These are phyloP conservation scores for Apodemus sylvaticus DNA, from an alignment of 2,113 vertebrate species.

Conservation along the genomic window DNA sequence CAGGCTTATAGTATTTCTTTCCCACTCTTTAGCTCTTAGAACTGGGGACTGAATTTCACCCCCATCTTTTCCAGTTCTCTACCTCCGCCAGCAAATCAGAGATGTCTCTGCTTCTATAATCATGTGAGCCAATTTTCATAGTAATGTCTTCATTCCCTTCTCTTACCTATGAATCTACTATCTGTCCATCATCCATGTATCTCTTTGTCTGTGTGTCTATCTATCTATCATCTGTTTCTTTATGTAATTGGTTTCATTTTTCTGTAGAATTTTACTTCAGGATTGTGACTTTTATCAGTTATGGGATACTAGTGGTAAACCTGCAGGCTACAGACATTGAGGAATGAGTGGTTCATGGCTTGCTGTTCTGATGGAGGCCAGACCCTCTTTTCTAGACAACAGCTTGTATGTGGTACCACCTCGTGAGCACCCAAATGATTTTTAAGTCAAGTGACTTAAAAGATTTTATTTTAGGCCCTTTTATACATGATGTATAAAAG, in stretches of 20 bases:
- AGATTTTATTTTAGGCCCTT: background rate
- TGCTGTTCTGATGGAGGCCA: background rate
- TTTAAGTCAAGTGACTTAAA: conserved; percentile 24
- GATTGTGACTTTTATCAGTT: background rate
- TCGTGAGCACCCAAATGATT: conserved; percentile 6
- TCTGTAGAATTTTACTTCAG: background rate
- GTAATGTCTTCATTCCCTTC: background rate
- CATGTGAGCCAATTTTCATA: background rate
- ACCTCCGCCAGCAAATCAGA: background rate
- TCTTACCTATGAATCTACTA: background rate
- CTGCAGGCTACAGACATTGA: background rate
- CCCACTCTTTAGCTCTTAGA: background rate
- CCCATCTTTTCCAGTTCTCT: background rate
- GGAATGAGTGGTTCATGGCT: background rate
- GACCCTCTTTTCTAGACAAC: background rate
- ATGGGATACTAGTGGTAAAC: background rate
- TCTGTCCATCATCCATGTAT: background rate
- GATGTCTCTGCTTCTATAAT: background rate
- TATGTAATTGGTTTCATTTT: background rate
- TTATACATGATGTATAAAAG: background rate
- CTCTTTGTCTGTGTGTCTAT: background rate
- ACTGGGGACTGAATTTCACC: background rate
- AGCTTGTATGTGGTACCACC: background rate
- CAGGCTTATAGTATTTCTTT: background rate
- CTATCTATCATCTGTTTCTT: too few species aligned